Evolutionary conservation across 92 coral and sea anemone species (phyloP), one percentile per base, ranked within the genome.

Genomic region (Bergia puertoricense): DNA sequence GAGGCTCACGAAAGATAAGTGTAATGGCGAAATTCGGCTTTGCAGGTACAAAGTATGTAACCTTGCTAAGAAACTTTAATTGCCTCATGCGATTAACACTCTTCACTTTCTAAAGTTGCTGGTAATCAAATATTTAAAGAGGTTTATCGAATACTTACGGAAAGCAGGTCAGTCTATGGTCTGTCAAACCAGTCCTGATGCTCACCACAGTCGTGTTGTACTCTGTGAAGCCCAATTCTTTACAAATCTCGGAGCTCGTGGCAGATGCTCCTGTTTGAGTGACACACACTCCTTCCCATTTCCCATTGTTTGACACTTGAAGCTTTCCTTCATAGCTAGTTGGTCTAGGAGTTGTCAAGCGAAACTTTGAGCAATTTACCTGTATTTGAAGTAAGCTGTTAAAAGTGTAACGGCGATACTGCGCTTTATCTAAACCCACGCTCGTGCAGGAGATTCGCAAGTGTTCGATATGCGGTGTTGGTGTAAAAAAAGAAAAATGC

Each of bases 261-360:
- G 66, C 69, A 13, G 72, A 16, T 51, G 76, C 10, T 62, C 45
- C 79, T 2, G 23, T 65, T 40, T 15, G 42, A 23, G 90, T 30
- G 42, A 78, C 77, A 85, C 92, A 89, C 39, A 85, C 48, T 10
- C 77, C 83, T 65, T 85, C 65, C 85, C 89, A 89, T 7, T 45
- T 23, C 2, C 62, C 68, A 20, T 88, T n/a, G 36, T 44, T 72
- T 16, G 69, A 23, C 36, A 67, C 85, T 88, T 88, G 81, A 68
- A 88, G 74, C 45, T 42, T 46, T 48, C 90, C 90, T 69, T 88
- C 90, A 41, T 66, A 88, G 5, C 2, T 5, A 41, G 90, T 88
- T 56, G 85, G 85, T 15, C 23, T 81, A 6, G 75, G 73, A 3
- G 67, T 18, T 0, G 79, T 66, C 38, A 88, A 88, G 4, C 90